Percentiles rank a stretch among this genome's conserved stretches.
These are phyloP conservation scores for Aleiodes sp. DNA, from an alignment of 1,140 invertebrate species.

Conservation along the genomic window DNA sequence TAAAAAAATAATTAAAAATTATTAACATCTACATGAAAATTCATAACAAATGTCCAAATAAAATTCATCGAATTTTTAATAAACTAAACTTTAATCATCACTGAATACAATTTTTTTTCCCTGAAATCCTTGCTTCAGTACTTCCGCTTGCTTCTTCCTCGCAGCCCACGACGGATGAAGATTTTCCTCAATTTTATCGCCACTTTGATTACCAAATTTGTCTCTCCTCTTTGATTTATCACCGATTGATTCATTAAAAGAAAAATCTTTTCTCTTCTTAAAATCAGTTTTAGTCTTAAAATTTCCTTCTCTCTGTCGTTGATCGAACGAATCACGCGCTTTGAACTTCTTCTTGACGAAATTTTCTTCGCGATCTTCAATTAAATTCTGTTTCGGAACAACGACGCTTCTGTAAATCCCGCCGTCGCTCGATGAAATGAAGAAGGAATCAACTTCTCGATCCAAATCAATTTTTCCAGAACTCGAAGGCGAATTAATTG, in stretches of 20 bases:
- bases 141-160: constrained; percentile 54
- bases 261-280: background rate
- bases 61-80: background rate
- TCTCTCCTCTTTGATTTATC: constrained; percentile 2
- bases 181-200: constrained; percentile 31
- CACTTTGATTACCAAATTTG: background rate
- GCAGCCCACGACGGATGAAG: constrained; percentile 66
- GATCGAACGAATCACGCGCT: too few relatives aligned
- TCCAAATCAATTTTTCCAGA: background rate
- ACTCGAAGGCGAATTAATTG: background rate
- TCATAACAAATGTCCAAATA: background rate
- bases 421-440: background rate
- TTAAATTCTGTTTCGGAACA: background rate
- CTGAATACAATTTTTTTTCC: constrained; percentile 58
- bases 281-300: background rate
- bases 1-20: background rate
- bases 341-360: too few relatives aligned
- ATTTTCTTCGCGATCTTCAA: background rate
- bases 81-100: constrained; percentile 38
- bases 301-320: too few relatives aligned
- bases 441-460: background rate
- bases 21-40: constrained; percentile 1
- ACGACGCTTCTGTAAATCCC: background rate
- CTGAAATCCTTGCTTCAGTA: constrained; percentile 54
- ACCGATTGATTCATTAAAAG: too few relatives aligned